These are phyloP conservation scores for Maccullochella peelii DNA, from an alignment of 2,113 vertebrate species.

Conservation along the genomic window DNA sequence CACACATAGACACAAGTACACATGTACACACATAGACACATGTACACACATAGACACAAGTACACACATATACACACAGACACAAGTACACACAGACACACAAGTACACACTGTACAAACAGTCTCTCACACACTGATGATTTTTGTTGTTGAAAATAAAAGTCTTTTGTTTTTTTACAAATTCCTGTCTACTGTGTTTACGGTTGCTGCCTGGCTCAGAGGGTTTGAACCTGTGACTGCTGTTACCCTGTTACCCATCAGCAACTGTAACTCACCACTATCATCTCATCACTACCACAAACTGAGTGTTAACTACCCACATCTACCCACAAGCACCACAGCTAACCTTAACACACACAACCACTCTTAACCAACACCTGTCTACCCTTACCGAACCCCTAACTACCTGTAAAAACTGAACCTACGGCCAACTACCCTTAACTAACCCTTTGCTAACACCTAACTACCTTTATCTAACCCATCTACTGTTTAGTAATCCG, in stretches of 20 bases:
- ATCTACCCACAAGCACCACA: not conserved
- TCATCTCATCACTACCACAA: too few relatives aligned
- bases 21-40: not conserved
- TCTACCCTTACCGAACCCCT: too few relatives aligned
- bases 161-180: constrained; percentile 30
- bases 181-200: constrained; percentile 14
- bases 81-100: not conserved
- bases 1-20: too few relatives aligned
- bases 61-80: constrained; percentile 13
- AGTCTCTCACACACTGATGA: not conserved
- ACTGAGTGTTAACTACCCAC: not conserved
- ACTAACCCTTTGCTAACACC: too few relatives aligned
- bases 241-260: not conserved
- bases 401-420: too few relatives aligned
- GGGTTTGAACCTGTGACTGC: not conserved
- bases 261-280: not conserved
- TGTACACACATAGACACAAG: too few relatives aligned
- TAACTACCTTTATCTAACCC: too few relatives aligned
- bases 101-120: not conserved
- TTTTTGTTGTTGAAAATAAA: constrained; percentile 52
- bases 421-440: too few relatives aligned
- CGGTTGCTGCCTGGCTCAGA: not conserved
- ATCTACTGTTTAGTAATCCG: too few relatives aligned
- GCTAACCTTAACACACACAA: too few relatives aligned
- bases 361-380: too few relatives aligned